Percentiles rank a stretch among this genome's conserved stretches.
These are phyloP conservation scores for Gulo gulo DNA, from an alignment of 2,113 vertebrate species.

Conservation along the genomic window DNA sequence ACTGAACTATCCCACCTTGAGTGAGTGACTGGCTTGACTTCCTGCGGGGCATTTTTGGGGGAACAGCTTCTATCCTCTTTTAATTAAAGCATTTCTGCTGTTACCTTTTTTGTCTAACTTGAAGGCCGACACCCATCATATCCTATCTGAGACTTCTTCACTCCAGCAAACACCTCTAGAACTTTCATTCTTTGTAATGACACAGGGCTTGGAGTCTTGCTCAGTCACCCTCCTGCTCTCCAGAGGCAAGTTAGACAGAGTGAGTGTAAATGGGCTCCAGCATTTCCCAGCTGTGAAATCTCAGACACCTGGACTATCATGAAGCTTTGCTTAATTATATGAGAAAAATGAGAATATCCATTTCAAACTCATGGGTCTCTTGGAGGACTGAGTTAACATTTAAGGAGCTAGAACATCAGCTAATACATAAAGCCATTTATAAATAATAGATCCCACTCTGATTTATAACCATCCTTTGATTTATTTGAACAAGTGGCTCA, in stretches of 20 bases:
- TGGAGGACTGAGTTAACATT: neutral
- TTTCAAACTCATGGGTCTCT: neutral
- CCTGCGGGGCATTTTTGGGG: too few species aligned
- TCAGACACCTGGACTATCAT: neutral
- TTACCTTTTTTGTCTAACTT: neutral
- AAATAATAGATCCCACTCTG: rapidly evolving
- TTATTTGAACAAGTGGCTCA: neutral
- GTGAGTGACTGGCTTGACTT: neutral
- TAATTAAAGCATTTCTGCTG: neutral
- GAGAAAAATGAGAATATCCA: neutral
- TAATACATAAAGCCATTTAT: neutral
- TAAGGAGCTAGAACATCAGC: neutral
- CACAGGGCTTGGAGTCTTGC: rapidly evolving
- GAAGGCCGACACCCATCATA: neutral
- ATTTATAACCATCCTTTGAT: neutral
- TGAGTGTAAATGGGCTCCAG: rapidly evolving
- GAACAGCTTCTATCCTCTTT: neutral
- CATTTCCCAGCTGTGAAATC: neutral
- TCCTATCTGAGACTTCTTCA: neutral
- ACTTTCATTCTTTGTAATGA: neutral
- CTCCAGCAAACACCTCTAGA: neutral
- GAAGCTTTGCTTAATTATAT: neutral
- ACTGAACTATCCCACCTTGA: neutral
- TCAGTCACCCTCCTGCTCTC: neutral
- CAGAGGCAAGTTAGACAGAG: neutral